These are phyloP conservation scores for Holacanthus passer DNA, from an alignment of 2,113 vertebrate genomes.

Conservation along the genomic window DNA sequence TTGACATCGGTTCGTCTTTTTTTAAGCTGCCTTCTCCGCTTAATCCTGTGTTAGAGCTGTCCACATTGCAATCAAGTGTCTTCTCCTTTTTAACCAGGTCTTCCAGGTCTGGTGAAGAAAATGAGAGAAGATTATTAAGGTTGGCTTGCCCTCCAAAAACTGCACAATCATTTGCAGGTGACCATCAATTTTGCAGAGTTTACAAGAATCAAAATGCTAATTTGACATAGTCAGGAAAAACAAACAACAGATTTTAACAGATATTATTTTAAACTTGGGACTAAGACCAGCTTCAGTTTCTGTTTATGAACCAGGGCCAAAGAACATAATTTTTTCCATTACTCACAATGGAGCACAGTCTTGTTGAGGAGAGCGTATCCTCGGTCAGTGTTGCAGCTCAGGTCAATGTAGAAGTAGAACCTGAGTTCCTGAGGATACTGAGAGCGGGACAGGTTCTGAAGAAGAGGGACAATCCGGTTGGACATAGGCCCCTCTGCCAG, in stretches of 20 bases:
- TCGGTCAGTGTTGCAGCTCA: constrained; percentile 66
- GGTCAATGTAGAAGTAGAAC: constrained; percentile 86
- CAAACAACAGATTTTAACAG: background rate
- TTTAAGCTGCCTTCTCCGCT: background rate
- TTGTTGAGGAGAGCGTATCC: constrained; percentile 84
- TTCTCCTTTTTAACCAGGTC: constrained; percentile 52
- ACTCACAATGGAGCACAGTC: constrained; percentile 88
- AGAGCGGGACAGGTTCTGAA: constrained; percentile 80
- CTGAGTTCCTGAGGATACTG: constrained; percentile 88
- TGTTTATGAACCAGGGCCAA: background rate
- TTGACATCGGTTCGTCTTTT: background rate
- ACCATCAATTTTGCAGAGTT: too few species aligned
- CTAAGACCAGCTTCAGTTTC: background rate
- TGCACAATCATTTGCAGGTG: background rate
- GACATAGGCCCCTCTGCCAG: constrained; percentile 85
- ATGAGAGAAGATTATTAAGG: constrained; percentile 5
- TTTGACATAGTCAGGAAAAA: background rate
- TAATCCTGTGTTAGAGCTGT: background rate
- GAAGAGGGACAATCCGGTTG: constrained; percentile 87
- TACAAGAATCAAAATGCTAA: background rate
- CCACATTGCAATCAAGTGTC: background rate
- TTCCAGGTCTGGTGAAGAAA: constrained; percentile 71
- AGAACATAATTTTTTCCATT: background rate
- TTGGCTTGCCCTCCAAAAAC: background rate
- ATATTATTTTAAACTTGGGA: background rate